Evolutionary conservation across 2,888 invertebrate species (phyloP).

Genomic region (Standfussiana lucernea): DNA sequence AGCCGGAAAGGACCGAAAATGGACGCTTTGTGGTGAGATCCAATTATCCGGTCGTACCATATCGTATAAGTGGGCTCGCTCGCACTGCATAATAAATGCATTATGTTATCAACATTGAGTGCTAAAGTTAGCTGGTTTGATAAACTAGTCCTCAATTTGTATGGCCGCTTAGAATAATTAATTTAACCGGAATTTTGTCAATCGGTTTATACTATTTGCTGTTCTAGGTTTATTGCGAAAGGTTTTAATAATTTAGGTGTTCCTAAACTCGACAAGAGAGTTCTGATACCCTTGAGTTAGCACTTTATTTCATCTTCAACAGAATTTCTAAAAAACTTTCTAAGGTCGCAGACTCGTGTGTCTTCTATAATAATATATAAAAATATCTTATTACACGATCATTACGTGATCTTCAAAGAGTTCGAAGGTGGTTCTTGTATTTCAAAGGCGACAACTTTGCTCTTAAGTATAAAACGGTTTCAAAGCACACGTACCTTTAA

Average conservation of each 20-base stretch:
- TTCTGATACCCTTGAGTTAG: conserved; percentile 46
- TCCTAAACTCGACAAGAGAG: conserved; percentile 6
- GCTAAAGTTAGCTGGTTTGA: conserved; percentile 35
- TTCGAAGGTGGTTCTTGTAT: conserved; percentile 51
- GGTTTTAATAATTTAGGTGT: conserved; percentile 17
- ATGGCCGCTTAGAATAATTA: conserved; percentile 32
- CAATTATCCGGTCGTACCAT: conserved; percentile 49
- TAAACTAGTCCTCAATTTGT: conserved; percentile 40
- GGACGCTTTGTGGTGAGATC: conserved; percentile 48
- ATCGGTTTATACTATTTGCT: conserved; percentile 14
- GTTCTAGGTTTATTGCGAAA: conserved; percentile 21
- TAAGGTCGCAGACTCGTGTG: conserved; percentile 29
- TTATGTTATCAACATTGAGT: conserved; percentile 54
- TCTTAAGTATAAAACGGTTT: conserved; percentile 55
- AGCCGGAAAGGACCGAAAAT: conserved; percentile 36
- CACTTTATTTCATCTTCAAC: conserved; percentile 9
- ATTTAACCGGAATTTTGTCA: conserved; percentile 21
- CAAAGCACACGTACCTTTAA: conserved; percentile 46
- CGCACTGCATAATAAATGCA: conserved; percentile 53
- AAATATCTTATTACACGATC: conserved; percentile 67
- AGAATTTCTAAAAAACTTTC: conserved; percentile 38
- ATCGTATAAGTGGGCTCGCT: conserved; percentile 33
- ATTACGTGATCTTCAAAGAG: conserved; percentile 65
- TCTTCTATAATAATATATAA: conserved; percentile 49
- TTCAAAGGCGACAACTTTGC: conserved; percentile 62